Evolutionary conservation across 2,797 vertebrate genomes (phyloP), one percentile per base, ranked within the genome.

Genomic region (Platalea minor): DNA sequence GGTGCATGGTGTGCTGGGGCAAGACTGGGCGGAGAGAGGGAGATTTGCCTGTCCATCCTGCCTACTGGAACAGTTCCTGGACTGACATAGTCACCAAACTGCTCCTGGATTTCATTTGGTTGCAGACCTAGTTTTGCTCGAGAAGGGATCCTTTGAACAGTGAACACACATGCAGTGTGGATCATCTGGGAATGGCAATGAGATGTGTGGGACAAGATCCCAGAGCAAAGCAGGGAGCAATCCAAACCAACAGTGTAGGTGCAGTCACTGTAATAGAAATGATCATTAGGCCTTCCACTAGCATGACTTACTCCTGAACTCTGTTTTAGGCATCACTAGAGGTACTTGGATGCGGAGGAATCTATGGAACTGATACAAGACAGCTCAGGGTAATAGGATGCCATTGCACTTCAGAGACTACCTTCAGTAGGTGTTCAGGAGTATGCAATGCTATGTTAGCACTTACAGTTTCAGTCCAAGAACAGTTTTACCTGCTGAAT

Each of bases 401-500:
- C 41, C 37, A 20, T 7, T 23, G 33, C 11, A 56, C 26, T 73
- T 76, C 61, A 54, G 74, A 64, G 46, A 15, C 29, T 25, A 16
- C 20, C 29, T 75, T 33, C 12, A 21, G 68, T 12, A 85, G 54
- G 72, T 50, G 72, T 70, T 78, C 77, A 88, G 76, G 78, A 85
- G 84, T 74, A 92, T 28, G 73, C 79, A 63, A 79, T 73, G 91
- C 88, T 89, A 41, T 8, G 28, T 25, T n/a, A 72, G 69, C 79
- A 24, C 50, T 82, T 65, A 87, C 14, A 78, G 67, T n/a, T 54
- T 46, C 19, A 23, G 76, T 35, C 61, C 63, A 73, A 89, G 67
- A 76, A 73, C 26, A 76, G 41, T 73, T 94, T 97, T 97, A 99
- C 99, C 99, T 28, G 98, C 92, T 9, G 98, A 97, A 65, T 98